A percentile compares a stretch with the other conserved stretches of the same genome.
phyloP scores from a whole-genome alignment of 2,113 vertebrate genomes.

The Xenus cinereus region DNA sequence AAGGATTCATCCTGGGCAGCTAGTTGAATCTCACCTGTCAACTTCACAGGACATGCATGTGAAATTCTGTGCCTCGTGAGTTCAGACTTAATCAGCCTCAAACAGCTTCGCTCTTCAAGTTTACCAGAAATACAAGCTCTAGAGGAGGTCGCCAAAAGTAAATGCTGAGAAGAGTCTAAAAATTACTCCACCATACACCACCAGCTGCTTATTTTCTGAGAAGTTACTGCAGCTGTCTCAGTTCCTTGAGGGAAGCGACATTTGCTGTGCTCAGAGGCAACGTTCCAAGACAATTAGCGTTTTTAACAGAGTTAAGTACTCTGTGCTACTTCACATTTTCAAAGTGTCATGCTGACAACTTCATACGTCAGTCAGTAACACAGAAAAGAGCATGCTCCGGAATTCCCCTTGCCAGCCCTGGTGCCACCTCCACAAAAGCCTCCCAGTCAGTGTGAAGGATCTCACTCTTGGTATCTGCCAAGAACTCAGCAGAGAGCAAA shows the following conservation, averaged over 20 bases:
- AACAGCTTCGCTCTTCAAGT: background rate
- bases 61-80: background rate
- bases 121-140: background rate
- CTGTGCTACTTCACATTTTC: background rate
- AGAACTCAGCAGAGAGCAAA: background rate
- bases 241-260: background rate
- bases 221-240: constrained; percentile 13
- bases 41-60: background rate
- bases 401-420: background rate
- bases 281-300: accelerated
- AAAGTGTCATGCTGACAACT: background rate
- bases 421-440: background rate
- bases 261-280: background rate
- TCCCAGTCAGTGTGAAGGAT: background rate
- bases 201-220: background rate
- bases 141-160: background rate
- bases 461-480: background rate
- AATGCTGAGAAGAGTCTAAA: constrained; percentile 7
- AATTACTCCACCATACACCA: background rate
- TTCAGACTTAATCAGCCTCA: background rate
- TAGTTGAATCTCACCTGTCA: background rate
- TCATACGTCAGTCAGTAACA: accelerated
- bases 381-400: background rate
- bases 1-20: background rate
- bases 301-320: background rate